phyloP scores from a whole-genome alignment of 2,797 vertebrate species.

The Lutjanus argentimaculatus region DNA sequence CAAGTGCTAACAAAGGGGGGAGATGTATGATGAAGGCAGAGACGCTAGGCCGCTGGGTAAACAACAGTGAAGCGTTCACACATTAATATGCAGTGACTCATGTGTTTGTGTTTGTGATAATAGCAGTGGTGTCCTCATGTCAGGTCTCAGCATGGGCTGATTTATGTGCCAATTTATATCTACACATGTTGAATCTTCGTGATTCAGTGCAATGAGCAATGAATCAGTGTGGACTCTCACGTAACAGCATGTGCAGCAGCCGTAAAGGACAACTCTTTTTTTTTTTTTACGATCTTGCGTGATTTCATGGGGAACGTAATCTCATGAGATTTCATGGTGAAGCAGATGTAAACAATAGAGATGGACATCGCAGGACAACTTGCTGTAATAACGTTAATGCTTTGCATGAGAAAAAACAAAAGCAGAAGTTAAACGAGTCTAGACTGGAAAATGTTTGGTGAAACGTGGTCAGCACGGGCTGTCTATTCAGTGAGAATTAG shows the following conservation, averaged over 20 bases:
- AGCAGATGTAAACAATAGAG: no score
- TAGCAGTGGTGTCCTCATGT: constrained; percentile 1
- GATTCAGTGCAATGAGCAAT: neutral
- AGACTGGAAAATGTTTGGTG: no score
- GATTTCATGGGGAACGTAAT: no score
- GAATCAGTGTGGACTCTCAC: neutral
- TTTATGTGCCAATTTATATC: neutral
- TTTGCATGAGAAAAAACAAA: no score
- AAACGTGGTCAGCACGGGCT: no score
- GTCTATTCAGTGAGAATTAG: no score
- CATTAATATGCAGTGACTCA: neutral
- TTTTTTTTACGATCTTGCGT: no score
- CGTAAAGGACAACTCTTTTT: neutral
- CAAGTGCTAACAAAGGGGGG: constrained; percentile 4
- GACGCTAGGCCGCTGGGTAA: neutral
- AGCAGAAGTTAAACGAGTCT: no score
- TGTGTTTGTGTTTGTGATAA: neutral
- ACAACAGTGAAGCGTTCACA: neutral
- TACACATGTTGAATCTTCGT: neutral
- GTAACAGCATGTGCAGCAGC: neutral
- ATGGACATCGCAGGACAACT: no score
- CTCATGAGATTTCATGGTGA: no score
- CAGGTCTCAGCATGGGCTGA: neutral
- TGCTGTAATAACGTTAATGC: no score
- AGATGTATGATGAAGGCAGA: neutral